A percentile compares a stretch with the other conserved stretches of the same genome.
Evolutionary conservation across 1,140 invertebrate genomes (phyloP).

Genomic region (Drosophila pectinifera): DNA sequence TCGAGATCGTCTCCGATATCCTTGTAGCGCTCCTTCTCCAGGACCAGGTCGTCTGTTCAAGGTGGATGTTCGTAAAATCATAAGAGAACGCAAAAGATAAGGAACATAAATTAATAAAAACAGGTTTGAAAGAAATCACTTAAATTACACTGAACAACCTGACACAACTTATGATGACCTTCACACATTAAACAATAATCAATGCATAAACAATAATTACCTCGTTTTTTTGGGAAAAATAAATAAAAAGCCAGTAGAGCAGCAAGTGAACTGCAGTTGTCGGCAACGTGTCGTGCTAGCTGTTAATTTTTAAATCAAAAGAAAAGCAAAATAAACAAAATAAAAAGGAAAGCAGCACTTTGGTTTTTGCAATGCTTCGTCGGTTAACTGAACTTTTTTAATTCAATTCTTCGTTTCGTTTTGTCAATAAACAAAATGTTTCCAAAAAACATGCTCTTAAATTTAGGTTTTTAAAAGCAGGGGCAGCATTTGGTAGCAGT

Average conservation of each 20-base stretch:
- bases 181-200: slow-evolving; percentile 5
- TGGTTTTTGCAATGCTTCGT: slow-evolving; percentile 69
- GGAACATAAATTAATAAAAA: slow-evolving; percentile 61
- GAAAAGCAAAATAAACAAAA: slow-evolving; percentile 41
- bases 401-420: slow-evolving; percentile 49
- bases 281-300: slow-evolving; percentile 56
- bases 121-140: slow-evolving; percentile 23
- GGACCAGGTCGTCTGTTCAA: slow-evolving; percentile 97
- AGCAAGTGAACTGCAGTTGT: slow-evolving; percentile 34
- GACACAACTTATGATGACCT: slow-evolving; percentile 17
- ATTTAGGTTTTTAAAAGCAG: slow-evolving; percentile 60
- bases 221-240: slow-evolving; percentile 30
- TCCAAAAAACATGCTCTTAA: slow-evolving; percentile 52
- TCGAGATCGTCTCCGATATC: slow-evolving; percentile 99
- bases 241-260: slow-evolving; percentile 46
- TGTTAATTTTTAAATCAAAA: slow-evolving; percentile 61
- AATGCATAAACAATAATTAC: slow-evolving; percentile 51
- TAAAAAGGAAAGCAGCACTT: slow-evolving; percentile 43
- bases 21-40: slow-evolving; percentile 99
- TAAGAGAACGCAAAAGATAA: slow-evolving; percentile 62
- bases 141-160: slow-evolving; percentile 45
- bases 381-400: slow-evolving; percentile 44
- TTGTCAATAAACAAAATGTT: slow-evolving; percentile 43
- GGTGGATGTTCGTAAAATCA: slow-evolving; percentile 59
- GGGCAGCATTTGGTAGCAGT: slow-evolving; percentile 67